Evolutionary conservation across 2,888 invertebrate species (phyloP).

Genomic region (Neria commutata): DNA sequence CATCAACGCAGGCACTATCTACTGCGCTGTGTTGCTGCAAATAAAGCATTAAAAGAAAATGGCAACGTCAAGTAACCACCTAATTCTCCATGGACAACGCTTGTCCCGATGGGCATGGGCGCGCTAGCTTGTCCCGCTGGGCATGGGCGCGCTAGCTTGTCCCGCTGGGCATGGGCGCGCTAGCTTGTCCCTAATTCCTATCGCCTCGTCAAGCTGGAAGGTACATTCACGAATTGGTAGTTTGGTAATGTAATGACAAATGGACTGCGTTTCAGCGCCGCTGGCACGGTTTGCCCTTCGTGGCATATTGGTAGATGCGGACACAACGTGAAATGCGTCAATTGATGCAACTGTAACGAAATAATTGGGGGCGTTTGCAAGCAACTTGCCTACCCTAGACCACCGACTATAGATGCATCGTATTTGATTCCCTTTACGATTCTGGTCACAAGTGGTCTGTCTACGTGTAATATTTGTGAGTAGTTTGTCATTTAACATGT

Average conservation of each 20-base stretch:
- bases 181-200: no score
- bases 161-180: no score
- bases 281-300: background rate
- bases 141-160: no score
- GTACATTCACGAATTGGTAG: no score
- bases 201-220: no score
- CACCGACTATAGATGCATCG: slow-evolving; percentile 36
- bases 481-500: slow-evolving; percentile 23
- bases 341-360: background rate
- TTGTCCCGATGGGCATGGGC: no score
- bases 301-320: background rate
- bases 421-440: slow-evolving; percentile 51
- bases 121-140: no score
- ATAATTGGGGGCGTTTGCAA: background rate
- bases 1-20: slow-evolving; percentile 7
- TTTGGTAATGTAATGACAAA: background rate
- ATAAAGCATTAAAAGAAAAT: background rate
- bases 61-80: background rate
- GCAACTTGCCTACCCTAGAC: background rate
- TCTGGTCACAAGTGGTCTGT: slow-evolving; percentile 17
- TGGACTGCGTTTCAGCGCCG: background rate
- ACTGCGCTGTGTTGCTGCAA: slow-evolving; percentile 3
- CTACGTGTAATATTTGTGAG: background rate
- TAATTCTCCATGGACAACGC: no score
- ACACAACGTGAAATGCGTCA: background rate